Evolutionary conservation across 2,113 vertebrate genomes (phyloP).

Genomic region (Nycticorax nycticorax): DNA sequence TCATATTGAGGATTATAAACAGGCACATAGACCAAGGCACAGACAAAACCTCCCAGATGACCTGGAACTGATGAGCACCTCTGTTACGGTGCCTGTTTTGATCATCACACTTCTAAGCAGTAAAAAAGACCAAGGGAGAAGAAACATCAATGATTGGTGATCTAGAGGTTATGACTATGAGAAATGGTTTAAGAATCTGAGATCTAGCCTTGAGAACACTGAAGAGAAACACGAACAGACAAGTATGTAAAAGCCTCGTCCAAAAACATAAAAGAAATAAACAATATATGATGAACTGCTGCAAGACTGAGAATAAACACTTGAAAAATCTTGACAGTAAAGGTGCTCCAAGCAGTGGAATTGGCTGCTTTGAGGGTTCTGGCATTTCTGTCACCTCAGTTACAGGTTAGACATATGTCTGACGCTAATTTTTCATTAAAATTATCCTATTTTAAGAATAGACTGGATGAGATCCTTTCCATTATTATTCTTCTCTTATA

Average conservation of each 20-base stretch:
- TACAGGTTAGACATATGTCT: background rate
- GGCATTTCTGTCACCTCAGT: background rate
- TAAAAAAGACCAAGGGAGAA: background rate
- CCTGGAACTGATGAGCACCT: too few species aligned
- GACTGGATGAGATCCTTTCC: background rate
- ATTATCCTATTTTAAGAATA: background rate
- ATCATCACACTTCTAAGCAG: background rate
- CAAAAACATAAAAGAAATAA: background rate
- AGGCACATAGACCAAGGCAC: background rate
- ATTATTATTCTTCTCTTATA: background rate
- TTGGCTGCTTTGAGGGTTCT: background rate
- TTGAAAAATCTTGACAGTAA: background rate
- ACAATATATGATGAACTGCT: background rate
- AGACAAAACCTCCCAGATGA: background rate
- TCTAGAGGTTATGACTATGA: background rate
- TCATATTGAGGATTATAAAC: background rate
- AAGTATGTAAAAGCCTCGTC: background rate
- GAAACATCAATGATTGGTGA: fast-evolving
- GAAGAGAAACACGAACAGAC: background rate
- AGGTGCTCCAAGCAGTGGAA: background rate
- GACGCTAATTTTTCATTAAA: background rate
- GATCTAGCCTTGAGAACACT: background rate
- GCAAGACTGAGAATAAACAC: background rate
- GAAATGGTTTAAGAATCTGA: background rate
- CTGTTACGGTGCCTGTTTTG: fast-evolving